phyloP scores from a whole-genome alignment of 2,797 vertebrate genomes.

The Pitangus sulphuratus region DNA sequence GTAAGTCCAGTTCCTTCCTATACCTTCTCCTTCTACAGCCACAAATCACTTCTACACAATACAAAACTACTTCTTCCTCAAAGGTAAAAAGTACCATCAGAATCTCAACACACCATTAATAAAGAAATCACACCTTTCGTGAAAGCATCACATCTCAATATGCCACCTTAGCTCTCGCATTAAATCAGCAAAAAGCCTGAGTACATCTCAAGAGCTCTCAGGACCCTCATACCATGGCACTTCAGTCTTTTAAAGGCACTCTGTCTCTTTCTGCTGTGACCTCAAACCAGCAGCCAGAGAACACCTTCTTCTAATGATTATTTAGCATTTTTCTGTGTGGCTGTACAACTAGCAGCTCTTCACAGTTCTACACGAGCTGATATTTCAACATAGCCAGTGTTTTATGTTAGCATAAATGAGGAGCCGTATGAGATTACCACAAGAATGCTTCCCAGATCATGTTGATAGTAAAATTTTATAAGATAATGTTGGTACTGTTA shows the following conservation, averaged over 20 bases:
- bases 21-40: not conserved
- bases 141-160: not conserved
- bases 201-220: not conserved
- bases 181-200: not conserved
- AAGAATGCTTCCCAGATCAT: not conserved
- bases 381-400: not conserved
- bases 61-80: not conserved
- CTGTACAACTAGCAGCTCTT: not conserved
- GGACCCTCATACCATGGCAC: not conserved
- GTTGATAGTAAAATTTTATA: conserved; percentile 11
- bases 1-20: not conserved
- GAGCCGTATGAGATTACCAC: not conserved
- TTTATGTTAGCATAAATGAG: not conserved
- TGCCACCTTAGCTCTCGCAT: not conserved
- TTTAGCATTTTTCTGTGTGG: not conserved
- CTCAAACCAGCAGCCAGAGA: not conserved
- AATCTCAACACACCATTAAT: not conserved
- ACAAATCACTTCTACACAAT: not conserved
- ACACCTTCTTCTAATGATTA: not conserved
- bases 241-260: not conserved
- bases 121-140: fast-evolving
- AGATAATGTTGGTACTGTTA: not conserved
- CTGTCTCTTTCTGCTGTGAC: not conserved
- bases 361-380: not conserved
- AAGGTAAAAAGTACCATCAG: not conserved